Evolutionary conservation across 2,888 invertebrate genomes (phyloP).

Genomic region (Peribatodes rhomboidaria): DNA sequence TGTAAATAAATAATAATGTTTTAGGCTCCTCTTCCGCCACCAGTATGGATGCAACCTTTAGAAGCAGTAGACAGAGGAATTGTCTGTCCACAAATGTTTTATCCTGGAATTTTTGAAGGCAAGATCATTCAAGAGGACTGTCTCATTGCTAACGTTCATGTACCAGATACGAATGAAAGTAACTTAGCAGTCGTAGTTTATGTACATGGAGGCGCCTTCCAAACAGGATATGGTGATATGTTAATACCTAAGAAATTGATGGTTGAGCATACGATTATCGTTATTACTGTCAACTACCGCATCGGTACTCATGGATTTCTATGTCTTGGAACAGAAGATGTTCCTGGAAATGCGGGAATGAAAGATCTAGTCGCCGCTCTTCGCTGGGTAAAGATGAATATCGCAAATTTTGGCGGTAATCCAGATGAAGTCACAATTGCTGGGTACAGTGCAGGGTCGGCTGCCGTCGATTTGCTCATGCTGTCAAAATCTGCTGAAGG

Average conservation of each 20-base stretch:
- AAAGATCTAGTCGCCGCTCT: slow-evolving; percentile 71
- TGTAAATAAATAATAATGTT: too few species aligned
- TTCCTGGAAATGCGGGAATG: slow-evolving; percentile 73
- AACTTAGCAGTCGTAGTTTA: slow-evolving; percentile 71
- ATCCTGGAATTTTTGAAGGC: slow-evolving; percentile 10
- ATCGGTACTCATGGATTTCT: slow-evolving; percentile 66
- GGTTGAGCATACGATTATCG: slow-evolving; percentile 55
- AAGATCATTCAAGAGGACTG: slow-evolving; percentile 61
- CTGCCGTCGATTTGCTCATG: slow-evolving; percentile 63
- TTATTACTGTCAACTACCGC: slow-evolving; percentile 68
- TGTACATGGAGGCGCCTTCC: slow-evolving; percentile 76
- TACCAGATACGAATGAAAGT: slow-evolving; percentile 57
- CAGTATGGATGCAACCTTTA: slow-evolving; percentile 54
- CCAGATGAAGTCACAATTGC: slow-evolving; percentile 67
- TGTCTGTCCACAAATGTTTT: slow-evolving; percentile 61
- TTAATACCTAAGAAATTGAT: slow-evolving; percentile 55
- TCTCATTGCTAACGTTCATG: slow-evolving; percentile 67
- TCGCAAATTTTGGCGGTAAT: slow-evolving; percentile 68
- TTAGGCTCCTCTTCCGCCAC: slow-evolving; percentile 60
- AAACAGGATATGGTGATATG: slow-evolving; percentile 62
- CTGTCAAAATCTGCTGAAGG: slow-evolving; percentile 62
- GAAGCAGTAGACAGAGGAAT: slow-evolving; percentile 55
- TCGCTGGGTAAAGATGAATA: slow-evolving; percentile 66
- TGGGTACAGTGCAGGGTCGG: slow-evolving; percentile 68
- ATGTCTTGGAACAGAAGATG: slow-evolving; percentile 66